Evolutionary conservation across 2,888 invertebrate genomes (phyloP), one percentile per base, ranked within the genome.

Genomic region (Eupsilia transversa): DNA sequence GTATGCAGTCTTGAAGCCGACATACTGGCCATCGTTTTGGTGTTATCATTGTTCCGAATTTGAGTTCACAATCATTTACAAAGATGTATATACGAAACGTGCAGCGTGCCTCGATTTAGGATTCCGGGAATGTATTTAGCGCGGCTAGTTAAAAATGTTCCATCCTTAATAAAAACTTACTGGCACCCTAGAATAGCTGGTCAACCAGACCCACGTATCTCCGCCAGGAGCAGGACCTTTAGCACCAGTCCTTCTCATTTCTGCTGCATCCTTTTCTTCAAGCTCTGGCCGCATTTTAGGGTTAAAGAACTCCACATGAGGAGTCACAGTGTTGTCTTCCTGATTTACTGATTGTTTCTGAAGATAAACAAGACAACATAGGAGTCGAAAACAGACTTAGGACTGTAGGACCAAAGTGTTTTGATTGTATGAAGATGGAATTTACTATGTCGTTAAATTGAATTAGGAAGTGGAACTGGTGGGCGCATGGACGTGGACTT

Each of bases 201-300:
- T 98, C 84, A 99, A 94, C 98, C 98, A 98, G 84, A 98, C 97
- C 98, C 98, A 98, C 38, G 98, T 97, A 86, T 98, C 98, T 3
- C 97, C 98, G 0, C 97, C 98, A 1, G 97, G 97, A 0, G 97
- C 97, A 0, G 97, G 97, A 0, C 97, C 97, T 85, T 97, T 97
- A 9, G 96, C 95, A 0, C 97, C 97, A 0, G 97, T 97, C 77
- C 96, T 96, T 72, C 96, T 95, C 91, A 97, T 97, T 85, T 97
- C 97, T 46, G 97, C 96, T 6, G 97, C 97, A 83, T 97, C 98
- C 85, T 97, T 97, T 77, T 97, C 97, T 82, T 97, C 97, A 23
- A 98, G 92, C 65, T 97, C 97, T 6, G 97, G 93, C 77, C 97
- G 96, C 93, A 97, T 97, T 90, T 97, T 97, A 0, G 98, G 98